phyloP scores from a whole-genome alignment of 2,888 invertebrate species.

The Limnephilus auricula region DNA sequence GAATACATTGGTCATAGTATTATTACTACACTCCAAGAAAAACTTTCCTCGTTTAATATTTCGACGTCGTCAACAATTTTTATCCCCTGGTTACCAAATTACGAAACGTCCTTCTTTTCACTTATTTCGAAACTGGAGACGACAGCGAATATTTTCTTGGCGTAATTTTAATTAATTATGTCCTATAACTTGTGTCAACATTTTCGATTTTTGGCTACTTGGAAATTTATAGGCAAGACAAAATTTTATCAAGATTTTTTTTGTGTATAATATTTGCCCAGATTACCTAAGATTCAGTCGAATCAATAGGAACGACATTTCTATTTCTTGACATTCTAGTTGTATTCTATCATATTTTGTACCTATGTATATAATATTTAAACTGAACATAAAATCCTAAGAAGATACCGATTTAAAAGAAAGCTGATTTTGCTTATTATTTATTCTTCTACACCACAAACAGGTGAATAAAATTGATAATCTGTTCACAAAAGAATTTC shows the following conservation, averaged over 20 bases:
- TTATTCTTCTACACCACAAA: too few species aligned
- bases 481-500: too few species aligned
- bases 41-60: not conserved
- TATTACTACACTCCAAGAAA: not conserved
- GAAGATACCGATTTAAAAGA: too few species aligned
- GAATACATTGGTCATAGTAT: not conserved
- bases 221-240: not conserved
- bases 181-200: not conserved
- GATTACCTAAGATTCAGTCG: too few species aligned
- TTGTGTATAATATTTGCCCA: too few species aligned
- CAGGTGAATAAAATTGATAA: too few species aligned
- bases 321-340: too few species aligned
- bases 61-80: not conserved
- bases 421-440: too few species aligned
- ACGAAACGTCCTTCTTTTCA: not conserved
- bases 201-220: not conserved
- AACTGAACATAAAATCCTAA: too few species aligned
- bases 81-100: not conserved
- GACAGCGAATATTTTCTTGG: not conserved
- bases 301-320: too few species aligned
- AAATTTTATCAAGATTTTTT: not conserved
- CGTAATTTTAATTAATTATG: constrained; percentile 10
- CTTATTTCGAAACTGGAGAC: not conserved
- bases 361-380: too few species aligned
- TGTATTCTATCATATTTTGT: too few species aligned